phyloP scores from a whole-genome alignment of 2,888 invertebrate genomes.

The Suillia variegata region DNA sequence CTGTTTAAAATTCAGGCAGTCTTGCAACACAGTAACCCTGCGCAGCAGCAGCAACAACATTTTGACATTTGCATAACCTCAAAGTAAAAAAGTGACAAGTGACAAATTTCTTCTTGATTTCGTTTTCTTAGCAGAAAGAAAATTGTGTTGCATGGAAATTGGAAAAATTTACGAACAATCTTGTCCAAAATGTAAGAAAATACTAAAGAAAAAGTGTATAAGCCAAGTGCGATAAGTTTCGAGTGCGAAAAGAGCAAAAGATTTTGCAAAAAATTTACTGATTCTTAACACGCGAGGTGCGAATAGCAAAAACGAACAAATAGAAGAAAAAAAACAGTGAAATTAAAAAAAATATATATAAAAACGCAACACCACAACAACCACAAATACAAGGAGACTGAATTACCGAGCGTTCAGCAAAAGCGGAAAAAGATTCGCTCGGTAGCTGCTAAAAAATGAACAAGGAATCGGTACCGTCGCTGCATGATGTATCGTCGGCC shows the following conservation, averaged over 20 bases:
- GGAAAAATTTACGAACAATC: too few species aligned
- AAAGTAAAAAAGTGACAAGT: slow-evolving; percentile 46
- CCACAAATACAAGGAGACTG: too few species aligned
- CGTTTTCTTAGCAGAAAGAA: too few species aligned
- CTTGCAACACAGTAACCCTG: neutral
- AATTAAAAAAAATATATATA: neutral
- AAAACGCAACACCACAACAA: too few species aligned
- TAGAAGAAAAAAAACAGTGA: neutral
- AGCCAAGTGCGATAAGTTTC: neutral
- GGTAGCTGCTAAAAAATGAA: slow-evolving; percentile 13
- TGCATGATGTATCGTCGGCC: too few species aligned
- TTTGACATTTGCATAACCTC: slow-evolving; percentile 20
- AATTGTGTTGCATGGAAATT: too few species aligned
- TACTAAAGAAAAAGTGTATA: neutral
- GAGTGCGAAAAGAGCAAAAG: slow-evolving; percentile 8
- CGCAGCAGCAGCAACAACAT: neutral
- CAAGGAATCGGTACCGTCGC: too few species aligned
- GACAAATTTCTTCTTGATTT: slow-evolving; percentile 47
- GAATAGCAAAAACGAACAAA: slow-evolving; percentile 1
- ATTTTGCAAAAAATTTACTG: neutral
- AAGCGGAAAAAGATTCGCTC: too few species aligned
- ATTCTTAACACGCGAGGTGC: neutral
- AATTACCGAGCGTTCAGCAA: too few species aligned
- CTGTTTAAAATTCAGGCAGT: too few species aligned
- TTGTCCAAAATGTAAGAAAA: neutral